Percentiles rank a stretch among this genome's conserved stretches.
Evolutionary conservation across 1,140 invertebrate genomes (phyloP).

Genomic region (Bathynomus jamesi): DNA sequence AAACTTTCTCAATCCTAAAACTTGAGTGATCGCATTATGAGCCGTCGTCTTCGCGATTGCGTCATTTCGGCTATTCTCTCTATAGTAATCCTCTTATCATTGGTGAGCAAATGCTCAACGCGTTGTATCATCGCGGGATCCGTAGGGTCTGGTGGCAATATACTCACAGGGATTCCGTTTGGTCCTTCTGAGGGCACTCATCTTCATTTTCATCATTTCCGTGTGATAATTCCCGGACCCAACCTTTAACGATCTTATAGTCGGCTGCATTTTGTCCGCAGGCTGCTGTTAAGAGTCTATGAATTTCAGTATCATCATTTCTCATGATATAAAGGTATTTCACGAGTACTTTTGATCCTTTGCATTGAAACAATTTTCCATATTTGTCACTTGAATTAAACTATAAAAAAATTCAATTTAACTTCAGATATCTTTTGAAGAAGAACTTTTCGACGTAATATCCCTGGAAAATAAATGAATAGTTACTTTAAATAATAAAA

Average conservation of each 20-base stretch:
- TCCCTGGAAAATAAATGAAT: no score
- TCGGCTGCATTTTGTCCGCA: constrained; percentile 8
- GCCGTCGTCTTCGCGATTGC: constrained; percentile 7
- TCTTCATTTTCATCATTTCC: constrained; percentile 5
- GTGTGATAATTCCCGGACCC: background rate
- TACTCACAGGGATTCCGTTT: background rate
- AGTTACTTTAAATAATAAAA: no score
- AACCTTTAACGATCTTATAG: constrained; percentile 11
- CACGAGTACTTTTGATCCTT: constrained; percentile 15
- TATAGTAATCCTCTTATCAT: constrained; percentile 9
- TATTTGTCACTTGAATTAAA: no score
- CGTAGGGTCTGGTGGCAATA: constrained; percentile 1
- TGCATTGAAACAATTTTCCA: background rate
- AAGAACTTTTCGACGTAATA: no score
- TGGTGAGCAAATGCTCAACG: constrained; percentile 8
- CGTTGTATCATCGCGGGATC: constrained; percentile 14
- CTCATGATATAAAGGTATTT: constrained; percentile 10
- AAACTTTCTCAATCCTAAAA: constrained; percentile 10
- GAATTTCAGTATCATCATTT: constrained; percentile 6
- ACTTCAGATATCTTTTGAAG: no score
- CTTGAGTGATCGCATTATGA: constrained; percentile 1
- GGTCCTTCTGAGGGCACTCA: background rate
- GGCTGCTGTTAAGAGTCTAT: constrained; percentile 5
- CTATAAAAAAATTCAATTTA: no score
- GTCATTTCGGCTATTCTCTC: constrained; percentile 6